Base-by-base conservation (phyloP, 1,140 invertebrate genomes). In the Mercenaria mercenaria region DNA sequence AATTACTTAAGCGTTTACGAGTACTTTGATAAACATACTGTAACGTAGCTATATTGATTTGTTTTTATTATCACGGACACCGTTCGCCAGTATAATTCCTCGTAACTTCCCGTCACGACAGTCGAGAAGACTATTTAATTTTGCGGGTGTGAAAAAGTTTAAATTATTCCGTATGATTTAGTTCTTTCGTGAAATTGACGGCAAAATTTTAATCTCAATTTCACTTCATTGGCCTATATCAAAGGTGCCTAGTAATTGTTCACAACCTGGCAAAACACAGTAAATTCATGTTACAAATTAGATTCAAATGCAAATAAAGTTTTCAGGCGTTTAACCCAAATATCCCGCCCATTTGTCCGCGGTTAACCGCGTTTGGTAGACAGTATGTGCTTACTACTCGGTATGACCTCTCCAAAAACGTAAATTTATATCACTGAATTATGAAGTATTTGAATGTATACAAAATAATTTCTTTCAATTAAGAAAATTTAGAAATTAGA, bases 251-350 rank as follows among this genome's bases (percentile, higher is more conserved):
- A 8, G 26, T 64, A 64, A 29, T 64, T 64, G 59, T 29, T 15
- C 59, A 64, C 59, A 64, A 29, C 29, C 6, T 29, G n/a, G n/a
- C 59, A 15, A 64, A 29, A 64, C 59, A n/a, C 26, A 29, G 26
- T 64, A 29, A 64, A 64, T 64, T 64, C 26, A 29, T 64, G 59
- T 64, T 64, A 64, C 59, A 64, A 64, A 64, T 64, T 64, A 64
- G n/a, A 64, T 64, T 29, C 59, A 29, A 26, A 29, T 64, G 3
- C 10, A 8, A 64, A 26, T 64, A 64, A 29, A 64, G n/a, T 29
- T 64, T 64, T 64, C 6, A 29, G 6, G n/a, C 59, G 59, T 64
- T n/a, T 29, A 64, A 64, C 59, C 6, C 59, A 8, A 64, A n/a
- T 29, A 29, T 29, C 26, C 59, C 59, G 59, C 59, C 59, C 26